phyloP scores from a whole-genome alignment of 2,888 invertebrate genomes.

The Heteromurus nitidus region DNA sequence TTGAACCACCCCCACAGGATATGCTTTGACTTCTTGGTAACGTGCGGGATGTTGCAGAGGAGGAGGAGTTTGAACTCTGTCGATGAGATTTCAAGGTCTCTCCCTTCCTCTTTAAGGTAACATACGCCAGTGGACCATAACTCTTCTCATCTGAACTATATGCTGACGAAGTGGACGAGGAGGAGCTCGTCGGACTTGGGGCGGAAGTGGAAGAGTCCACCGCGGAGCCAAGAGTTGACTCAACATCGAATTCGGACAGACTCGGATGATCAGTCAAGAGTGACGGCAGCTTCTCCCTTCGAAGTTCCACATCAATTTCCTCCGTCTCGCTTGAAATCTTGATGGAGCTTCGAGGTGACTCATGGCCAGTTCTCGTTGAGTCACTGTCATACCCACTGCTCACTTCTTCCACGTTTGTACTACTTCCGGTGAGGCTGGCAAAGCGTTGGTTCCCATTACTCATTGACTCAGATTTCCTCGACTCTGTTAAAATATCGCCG shows the following conservation, averaged over 20 bases:
- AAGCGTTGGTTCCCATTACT: background rate
- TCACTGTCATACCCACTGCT: slow-evolving; percentile 81
- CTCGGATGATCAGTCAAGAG: background rate
- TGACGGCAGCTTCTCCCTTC: too few relatives aligned
- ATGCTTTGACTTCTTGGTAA: slow-evolving; percentile 58
- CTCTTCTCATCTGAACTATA: background rate
- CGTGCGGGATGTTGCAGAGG: slow-evolving; percentile 13
- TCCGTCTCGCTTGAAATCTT: slow-evolving; percentile 54
- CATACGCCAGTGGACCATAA: slow-evolving; percentile 50
- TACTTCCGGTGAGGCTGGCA: slow-evolving; percentile 33
- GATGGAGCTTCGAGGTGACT: slow-evolving; percentile 67
- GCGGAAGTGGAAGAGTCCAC: background rate
- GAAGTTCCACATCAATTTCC: background rate
- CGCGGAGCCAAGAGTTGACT: background rate
- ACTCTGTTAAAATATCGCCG: slow-evolving; percentile 63
- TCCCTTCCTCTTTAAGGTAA: slow-evolving; percentile 34
- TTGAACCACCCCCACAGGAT: background rate
- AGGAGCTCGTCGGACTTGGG: background rate
- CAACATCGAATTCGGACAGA: background rate
- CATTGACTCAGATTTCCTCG: background rate
- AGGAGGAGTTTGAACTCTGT: background rate
- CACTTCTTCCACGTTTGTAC: slow-evolving; percentile 76
- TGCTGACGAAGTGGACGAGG: background rate
- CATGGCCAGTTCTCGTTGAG: slow-evolving; percentile 76
- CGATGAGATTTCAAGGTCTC: too few relatives aligned